These are phyloP conservation scores for Heliconius ethilla DNA, from an alignment of 2,888 invertebrate species.

Conservation along the genomic window DNA sequence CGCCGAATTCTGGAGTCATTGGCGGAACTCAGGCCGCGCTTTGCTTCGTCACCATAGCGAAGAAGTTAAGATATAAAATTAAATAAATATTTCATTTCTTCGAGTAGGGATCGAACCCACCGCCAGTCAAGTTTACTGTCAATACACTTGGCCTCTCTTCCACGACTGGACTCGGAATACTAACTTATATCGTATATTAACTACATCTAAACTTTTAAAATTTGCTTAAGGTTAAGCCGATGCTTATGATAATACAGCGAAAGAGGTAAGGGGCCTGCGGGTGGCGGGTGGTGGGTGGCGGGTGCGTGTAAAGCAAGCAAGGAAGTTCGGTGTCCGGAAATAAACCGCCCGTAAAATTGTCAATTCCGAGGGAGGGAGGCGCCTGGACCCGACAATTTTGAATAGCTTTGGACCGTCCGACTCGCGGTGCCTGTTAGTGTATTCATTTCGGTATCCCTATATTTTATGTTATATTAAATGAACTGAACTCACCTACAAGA, in stretches of 20 bases:
- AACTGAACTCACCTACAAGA: neutral
- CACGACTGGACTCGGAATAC: neutral
- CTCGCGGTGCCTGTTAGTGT: slow-evolving; percentile 50
- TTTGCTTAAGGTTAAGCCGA: slow-evolving; percentile 40
- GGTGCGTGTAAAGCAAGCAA: slow-evolving; percentile 66
- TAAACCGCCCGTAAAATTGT: slow-evolving; percentile 87
- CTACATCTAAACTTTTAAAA: slow-evolving; percentile 31
- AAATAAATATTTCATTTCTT: neutral
- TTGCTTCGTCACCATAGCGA: neutral
- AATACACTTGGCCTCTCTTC: neutral
- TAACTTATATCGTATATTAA: neutral
- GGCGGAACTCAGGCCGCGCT: neutral
- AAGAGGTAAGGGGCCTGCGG: slow-evolving; percentile 60
- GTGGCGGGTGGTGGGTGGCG: slow-evolving; percentile 55
- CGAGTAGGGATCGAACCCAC: too few relatives aligned
- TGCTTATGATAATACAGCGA: slow-evolving; percentile 49
- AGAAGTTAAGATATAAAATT: neutral
- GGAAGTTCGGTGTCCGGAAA: slow-evolving; percentile 82
- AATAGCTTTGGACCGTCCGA: slow-evolving; percentile 50
- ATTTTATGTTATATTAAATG: neutral
- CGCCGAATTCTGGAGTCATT: neutral
- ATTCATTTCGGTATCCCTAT: neutral
- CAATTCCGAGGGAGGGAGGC: slow-evolving; percentile 82
- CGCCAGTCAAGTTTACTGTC: neutral
- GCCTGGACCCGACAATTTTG: slow-evolving; percentile 72